These are phyloP conservation scores for Argentina silus DNA, from an alignment of 2,797 vertebrate genomes.

Conservation along the genomic window DNA sequence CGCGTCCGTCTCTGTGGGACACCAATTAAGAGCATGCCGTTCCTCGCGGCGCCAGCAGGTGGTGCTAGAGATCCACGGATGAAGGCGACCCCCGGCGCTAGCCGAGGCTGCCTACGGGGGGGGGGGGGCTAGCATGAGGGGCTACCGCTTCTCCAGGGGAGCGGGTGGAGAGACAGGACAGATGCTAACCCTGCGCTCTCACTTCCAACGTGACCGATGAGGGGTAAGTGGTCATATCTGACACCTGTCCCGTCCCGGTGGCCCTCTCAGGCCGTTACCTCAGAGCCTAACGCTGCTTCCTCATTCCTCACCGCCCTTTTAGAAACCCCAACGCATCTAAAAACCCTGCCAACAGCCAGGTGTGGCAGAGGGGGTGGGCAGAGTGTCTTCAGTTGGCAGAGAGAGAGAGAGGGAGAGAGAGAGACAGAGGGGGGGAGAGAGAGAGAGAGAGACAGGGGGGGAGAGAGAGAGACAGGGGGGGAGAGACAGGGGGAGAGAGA, in stretches of 20 bases:
- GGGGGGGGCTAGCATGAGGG: too few relatives aligned
- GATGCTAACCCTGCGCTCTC: neutral
- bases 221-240: neutral
- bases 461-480: neutral
- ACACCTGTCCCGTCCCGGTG: neutral
- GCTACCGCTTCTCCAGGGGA: too few relatives aligned
- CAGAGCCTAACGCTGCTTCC: neutral
- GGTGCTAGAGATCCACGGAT: constrained; percentile 65
- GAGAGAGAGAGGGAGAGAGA: neutral
- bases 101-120: neutral
- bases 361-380: neutral
- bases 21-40: neutral
- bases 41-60: constrained; percentile 63
- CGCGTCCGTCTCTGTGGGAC: too few relatives aligned
- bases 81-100: too few relatives aligned
- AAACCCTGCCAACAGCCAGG: neutral
- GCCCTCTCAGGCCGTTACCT: neutral
- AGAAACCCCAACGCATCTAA: neutral
- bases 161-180: too few relatives aligned
- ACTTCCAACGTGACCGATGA: neutral
- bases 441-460: neutral
- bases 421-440: neutral
- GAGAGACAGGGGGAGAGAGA: neutral
- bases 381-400: neutral
- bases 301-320: neutral